Evolutionary conservation across 1,140 invertebrate species (phyloP).

Genomic region (Drosophila ironensis): DNA sequence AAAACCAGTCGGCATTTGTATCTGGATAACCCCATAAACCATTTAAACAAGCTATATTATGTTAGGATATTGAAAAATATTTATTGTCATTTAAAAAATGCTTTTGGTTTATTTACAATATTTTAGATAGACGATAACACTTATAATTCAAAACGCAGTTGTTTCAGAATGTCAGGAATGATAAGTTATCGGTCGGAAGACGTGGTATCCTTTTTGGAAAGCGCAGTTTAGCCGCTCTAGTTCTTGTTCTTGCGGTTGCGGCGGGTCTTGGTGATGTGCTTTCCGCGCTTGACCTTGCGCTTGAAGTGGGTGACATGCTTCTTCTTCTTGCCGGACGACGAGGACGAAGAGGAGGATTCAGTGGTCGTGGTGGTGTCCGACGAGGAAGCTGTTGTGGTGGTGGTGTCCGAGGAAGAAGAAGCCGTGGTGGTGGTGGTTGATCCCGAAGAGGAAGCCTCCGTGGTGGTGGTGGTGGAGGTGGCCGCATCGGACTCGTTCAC

Average conservation of each 20-base stretch:
- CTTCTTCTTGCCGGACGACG: neutral
- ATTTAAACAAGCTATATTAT: no score
- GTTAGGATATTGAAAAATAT: no score
- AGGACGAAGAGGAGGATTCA: neutral
- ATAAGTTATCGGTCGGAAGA: no score
- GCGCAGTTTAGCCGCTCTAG: no score
- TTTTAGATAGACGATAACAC: no score
- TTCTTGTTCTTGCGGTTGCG: neutral
- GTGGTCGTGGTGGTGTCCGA: neutral
- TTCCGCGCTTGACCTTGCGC: neutral
- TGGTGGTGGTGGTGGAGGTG: neutral
- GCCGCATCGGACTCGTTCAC: neutral
- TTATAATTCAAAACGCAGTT: neutral
- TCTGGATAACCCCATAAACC: no score
- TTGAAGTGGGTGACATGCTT: neutral
- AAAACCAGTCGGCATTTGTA: no score
- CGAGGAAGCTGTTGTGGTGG: neutral
- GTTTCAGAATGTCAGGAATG: no score
- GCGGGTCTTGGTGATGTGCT: neutral
- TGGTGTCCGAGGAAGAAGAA: slow-evolving; percentile 2
- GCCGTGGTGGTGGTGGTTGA: neutral
- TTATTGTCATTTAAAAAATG: no score
- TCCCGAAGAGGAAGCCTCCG: neutral
- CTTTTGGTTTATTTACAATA: no score
- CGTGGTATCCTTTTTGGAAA: neutral